phyloP scores from a whole-genome alignment of 2,888 invertebrate species.

The Silvanus unidentatus region DNA sequence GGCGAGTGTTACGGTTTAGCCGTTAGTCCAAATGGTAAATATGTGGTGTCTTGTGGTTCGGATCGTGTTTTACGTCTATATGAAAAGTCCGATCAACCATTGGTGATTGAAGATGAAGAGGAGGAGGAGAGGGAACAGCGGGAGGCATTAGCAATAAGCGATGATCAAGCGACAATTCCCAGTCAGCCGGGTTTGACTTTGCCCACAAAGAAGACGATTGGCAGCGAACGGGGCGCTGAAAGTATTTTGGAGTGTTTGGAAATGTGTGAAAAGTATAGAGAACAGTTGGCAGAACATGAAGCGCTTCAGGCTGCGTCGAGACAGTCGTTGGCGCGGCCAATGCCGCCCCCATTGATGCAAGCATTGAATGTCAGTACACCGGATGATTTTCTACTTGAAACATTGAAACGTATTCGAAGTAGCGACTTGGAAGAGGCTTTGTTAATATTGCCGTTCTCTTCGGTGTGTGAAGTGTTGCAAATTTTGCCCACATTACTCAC shows the following conservation, averaged over 20 bases:
- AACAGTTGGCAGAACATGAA: constrained; percentile 52
- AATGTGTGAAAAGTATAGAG: constrained; percentile 59
- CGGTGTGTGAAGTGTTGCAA: constrained; percentile 71
- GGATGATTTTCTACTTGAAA: constrained; percentile 76
- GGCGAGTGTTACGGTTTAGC: constrained; percentile 71
- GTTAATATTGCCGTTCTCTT: constrained; percentile 75
- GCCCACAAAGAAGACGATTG: constrained; percentile 82
- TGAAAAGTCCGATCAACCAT: constrained; percentile 78
- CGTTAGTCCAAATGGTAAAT: constrained; percentile 76
- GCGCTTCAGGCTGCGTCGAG: constrained; percentile 37
- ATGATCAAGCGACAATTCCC: constrained; percentile 60
- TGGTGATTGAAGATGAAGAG: constrained; percentile 87
- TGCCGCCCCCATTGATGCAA: constrained; percentile 73
- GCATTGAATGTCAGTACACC: constrained; percentile 68
- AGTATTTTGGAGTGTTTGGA: constrained; percentile 86
- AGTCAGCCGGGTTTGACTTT: constrained; percentile 66
- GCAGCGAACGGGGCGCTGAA: constrained; percentile 86
- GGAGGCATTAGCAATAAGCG: constrained; percentile 64
- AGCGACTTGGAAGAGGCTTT: constrained; percentile 91
- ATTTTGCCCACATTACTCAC: constrained; percentile 64
- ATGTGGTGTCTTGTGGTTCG: constrained; percentile 72
- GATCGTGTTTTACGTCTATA: constrained; percentile 84
- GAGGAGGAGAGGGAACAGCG: constrained; percentile 79
- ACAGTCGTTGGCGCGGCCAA: constrained; percentile 47
- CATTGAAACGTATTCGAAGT: constrained; percentile 67